These are phyloP conservation scores for Margaritifera margaritifera DNA, from an alignment of 2,888 invertebrate species.

Conservation along the genomic window DNA sequence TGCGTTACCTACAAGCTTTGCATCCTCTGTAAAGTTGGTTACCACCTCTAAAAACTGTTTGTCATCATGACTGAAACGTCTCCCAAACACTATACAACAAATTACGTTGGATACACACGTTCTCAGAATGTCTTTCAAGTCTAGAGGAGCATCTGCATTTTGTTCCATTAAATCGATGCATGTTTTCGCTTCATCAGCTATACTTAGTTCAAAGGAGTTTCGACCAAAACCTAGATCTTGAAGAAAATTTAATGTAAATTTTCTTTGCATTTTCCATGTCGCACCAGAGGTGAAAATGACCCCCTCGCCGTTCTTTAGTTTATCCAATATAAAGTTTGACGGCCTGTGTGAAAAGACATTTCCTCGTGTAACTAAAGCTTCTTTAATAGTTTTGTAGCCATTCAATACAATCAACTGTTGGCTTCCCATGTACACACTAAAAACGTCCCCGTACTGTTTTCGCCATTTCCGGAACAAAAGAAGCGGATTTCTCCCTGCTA, in stretches of 20 bases:
- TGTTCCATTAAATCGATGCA: background rate
- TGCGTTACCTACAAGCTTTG: background rate
- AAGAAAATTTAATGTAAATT: constrained; percentile 3
- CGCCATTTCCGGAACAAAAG: background rate
- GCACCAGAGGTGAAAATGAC: background rate
- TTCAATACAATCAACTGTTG: too few relatives aligned
- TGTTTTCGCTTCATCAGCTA: background rate
- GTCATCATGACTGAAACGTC: constrained; percentile 12
- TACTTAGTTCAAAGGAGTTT: constrained; percentile 3
- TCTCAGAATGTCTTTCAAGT: background rate
- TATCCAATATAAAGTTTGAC: too few relatives aligned
- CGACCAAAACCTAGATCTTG: constrained; percentile 8
- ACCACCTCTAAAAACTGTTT: constrained; percentile 1
- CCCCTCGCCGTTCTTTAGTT: too few relatives aligned
- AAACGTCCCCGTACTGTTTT: background rate
- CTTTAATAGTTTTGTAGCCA: too few relatives aligned
- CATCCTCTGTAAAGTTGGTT: background rate
- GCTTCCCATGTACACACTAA: background rate
- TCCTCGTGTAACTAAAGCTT: too few relatives aligned
- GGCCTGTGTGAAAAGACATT: too few relatives aligned
- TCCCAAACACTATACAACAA: too few relatives aligned
- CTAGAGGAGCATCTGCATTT: background rate
- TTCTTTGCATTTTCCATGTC: constrained; percentile 8
- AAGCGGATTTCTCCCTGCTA: too few relatives aligned
- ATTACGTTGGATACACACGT: constrained; percentile 20